A percentile compares a stretch with the other conserved stretches of the same genome.
These are phyloP conservation scores for Galaxias olidus DNA, from an alignment of 2,797 vertebrate species.

Conservation along the genomic window DNA sequence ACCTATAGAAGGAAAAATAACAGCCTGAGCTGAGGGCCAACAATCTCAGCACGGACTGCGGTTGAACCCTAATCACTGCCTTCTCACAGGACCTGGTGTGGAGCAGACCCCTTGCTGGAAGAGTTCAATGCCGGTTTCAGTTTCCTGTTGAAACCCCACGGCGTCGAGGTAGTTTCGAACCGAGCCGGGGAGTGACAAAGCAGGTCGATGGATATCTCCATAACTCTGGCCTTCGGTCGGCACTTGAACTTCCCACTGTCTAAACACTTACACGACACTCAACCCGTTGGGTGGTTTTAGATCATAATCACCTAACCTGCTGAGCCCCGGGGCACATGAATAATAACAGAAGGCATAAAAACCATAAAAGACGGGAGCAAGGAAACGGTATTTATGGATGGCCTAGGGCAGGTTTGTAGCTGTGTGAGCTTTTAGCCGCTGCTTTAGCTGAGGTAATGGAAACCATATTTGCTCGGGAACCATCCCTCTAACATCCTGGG, in stretches of 20 bases:
- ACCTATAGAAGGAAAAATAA: slow-evolving; percentile 6
- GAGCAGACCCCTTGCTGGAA: slow-evolving; percentile 7
- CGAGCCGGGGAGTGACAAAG: slow-evolving; percentile 39
- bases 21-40: slow-evolving; percentile 24
- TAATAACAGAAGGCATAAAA: slow-evolving; percentile 25
- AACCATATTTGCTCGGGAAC: slow-evolving; percentile 62
- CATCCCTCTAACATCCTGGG: slow-evolving; percentile 42
- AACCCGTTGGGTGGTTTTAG: slow-evolving; percentile 12
- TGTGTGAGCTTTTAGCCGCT: slow-evolving; percentile 41
- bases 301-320: slow-evolving; percentile 23
- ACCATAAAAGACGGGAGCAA: slow-evolving; percentile 19
- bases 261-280: background rate
- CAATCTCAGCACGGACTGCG: slow-evolving; percentile 16
- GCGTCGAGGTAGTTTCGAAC: slow-evolving; percentile 55
- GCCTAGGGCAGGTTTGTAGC: slow-evolving; percentile 17
- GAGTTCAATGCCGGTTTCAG: slow-evolving; percentile 54
- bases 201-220: slow-evolving; percentile 20
- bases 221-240: slow-evolving; percentile 11
- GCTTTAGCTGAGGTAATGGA: slow-evolving; percentile 63
- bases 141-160: slow-evolving; percentile 56
- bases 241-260: slow-evolving; percentile 9
- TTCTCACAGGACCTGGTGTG: slow-evolving; percentile 21
- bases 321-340: slow-evolving; percentile 1
- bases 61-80: slow-evolving; percentile 40
- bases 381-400: slow-evolving; percentile 18